Percentiles rank a stretch among this genome's conserved stretches.
Evolutionary conservation across 1,140 invertebrate genomes (phyloP).

Genomic region (Campodea augens): DNA sequence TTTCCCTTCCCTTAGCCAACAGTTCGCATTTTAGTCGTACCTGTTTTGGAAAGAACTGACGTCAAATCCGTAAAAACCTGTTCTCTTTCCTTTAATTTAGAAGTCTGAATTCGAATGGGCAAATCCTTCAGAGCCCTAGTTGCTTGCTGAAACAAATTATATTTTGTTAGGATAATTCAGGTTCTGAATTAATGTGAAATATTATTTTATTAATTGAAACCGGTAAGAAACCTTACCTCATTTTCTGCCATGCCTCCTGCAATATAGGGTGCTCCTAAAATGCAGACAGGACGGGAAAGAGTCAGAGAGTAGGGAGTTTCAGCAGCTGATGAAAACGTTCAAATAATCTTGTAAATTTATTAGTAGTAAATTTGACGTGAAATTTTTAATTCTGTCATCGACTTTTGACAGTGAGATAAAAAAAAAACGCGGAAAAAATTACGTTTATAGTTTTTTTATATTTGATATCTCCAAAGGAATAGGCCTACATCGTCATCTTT

Average conservation of each 20-base stretch:
- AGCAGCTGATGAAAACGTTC: background rate
- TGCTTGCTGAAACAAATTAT: constrained; percentile 28
- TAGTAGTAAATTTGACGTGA: background rate
- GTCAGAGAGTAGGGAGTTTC: background rate
- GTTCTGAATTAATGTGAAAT: background rate
- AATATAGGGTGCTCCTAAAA: background rate
- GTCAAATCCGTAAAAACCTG: constrained; percentile 47
- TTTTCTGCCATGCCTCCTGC: constrained; percentile 22
- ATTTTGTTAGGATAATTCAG: constrained; percentile 15
- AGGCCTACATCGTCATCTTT: no score
- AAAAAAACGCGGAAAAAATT: no score
- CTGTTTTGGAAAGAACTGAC: constrained; percentile 46
- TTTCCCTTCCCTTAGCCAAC: no score
- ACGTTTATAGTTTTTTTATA: no score
- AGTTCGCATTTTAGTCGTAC: constrained; percentile 33
- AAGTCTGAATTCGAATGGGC: constrained; percentile 52
- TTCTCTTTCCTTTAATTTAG: constrained; percentile 50
- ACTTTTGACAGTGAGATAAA: no score
- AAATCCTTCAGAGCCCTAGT: constrained; percentile 56
- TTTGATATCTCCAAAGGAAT: no score
- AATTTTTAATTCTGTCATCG: no score
- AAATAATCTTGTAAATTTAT: background rate
- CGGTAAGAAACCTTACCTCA: constrained; percentile 19
- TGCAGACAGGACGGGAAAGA: background rate
- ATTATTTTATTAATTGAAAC: background rate